These are phyloP conservation scores for Scelioninae gen. 1 DNA, from an alignment of 2,888 invertebrate species.

Conservation along the genomic window DNA sequence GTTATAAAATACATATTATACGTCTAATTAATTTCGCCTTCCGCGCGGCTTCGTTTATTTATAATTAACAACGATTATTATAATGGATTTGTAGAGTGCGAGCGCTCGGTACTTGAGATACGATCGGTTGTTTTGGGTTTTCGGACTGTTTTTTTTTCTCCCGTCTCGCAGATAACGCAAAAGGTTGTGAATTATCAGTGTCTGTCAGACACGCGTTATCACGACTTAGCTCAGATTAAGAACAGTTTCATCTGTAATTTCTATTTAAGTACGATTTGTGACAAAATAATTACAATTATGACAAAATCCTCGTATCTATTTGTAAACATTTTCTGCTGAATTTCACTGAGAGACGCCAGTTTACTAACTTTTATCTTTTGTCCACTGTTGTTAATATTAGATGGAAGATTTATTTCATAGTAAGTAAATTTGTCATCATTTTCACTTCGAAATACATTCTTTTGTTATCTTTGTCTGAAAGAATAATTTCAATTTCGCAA, in stretches of 20 bases:
- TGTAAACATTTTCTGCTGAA: not conserved
- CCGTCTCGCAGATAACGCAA: constrained; percentile 11
- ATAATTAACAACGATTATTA: constrained; percentile 12
- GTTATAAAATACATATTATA: too few species aligned
- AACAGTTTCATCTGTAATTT: too few species aligned
- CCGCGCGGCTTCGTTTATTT: constrained; percentile 5
- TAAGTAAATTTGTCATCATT: too few species aligned
- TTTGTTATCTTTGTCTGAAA: too few species aligned
- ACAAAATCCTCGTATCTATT: not conserved
- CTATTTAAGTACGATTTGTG: too few species aligned
- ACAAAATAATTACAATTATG: too few species aligned
- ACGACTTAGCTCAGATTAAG: too few species aligned
- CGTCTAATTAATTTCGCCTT: constrained; percentile 20
- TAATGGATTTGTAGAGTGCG: constrained; percentile 22
- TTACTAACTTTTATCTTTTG: not conserved
- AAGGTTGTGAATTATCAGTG: constrained; percentile 18
- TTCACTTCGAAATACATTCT: too few species aligned
- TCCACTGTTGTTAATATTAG: not conserved
- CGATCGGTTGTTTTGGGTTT: too few species aligned
- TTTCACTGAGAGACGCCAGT: not conserved
- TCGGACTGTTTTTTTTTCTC: not conserved
- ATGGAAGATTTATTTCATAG: too few species aligned
- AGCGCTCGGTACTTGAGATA: not conserved
- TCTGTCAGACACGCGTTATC: not conserved
- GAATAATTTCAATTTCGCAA: too few species aligned